A percentile compares a stretch with the other conserved stretches of the same genome.
These are phyloP conservation scores for Centrocercus urophasianus DNA, from an alignment of 2,113 vertebrate species.

Conservation along the genomic window DNA sequence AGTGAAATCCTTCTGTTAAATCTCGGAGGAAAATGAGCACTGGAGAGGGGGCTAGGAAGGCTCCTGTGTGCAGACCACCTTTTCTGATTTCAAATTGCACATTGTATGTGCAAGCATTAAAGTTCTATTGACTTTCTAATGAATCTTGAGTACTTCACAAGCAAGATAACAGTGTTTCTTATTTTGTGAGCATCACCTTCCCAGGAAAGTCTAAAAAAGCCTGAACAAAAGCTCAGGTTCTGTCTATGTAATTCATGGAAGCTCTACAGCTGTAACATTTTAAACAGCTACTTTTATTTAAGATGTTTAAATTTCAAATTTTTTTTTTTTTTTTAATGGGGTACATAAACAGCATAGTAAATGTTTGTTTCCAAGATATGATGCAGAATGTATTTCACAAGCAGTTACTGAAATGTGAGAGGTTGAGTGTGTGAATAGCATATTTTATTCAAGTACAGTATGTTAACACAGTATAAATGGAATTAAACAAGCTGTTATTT, in stretches of 20 bases:
- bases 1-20: background rate
- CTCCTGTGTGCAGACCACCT: background rate
- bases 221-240: constrained; percentile 21
- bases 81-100: background rate
- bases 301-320: constrained; percentile 51
- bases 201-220: background rate
- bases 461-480: constrained; percentile 29
- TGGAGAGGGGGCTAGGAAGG: background rate
- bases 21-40: background rate
- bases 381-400: constrained; percentile 31
- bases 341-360: constrained; percentile 45
- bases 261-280: constrained; percentile 11
- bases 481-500: constrained; percentile 55
- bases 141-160: background rate
- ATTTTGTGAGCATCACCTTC: constrained; percentile 23
- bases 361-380: constrained; percentile 34
- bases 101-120: background rate
- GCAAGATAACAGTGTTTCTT: background rate
- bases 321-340: constrained; percentile 46
- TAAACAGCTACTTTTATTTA: constrained; percentile 48
- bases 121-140: constrained; percentile 31
- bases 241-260: constrained; percentile 33
- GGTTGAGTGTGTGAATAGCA: constrained; percentile 46
- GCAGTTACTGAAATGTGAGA: constrained; percentile 42
- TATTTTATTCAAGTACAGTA: constrained; percentile 62